These are phyloP conservation scores for Eurystomus glaucurus DNA, from an alignment of 2,797 vertebrate genomes.

Conservation along the genomic window DNA sequence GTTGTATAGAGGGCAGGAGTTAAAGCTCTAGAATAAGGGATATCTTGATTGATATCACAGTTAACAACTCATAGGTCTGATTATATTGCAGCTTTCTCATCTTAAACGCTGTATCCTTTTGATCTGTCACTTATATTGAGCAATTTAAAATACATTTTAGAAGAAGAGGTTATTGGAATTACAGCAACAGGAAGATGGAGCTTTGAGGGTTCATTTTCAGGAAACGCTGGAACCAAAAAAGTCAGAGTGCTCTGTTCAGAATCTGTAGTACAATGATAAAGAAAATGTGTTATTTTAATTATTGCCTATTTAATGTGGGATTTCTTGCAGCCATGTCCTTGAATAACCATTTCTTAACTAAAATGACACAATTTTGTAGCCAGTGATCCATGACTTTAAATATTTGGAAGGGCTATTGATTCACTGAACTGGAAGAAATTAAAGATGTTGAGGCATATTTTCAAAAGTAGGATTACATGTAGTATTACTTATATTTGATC, in stretches of 20 bases:
- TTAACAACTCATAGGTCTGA: not conserved
- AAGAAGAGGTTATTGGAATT: not conserved
- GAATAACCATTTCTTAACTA: conserved; percentile 62
- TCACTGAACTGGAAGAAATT: conserved; percentile 65
- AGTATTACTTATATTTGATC: conserved; percentile 26
- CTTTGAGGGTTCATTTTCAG: not conserved
- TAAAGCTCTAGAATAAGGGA: not conserved
- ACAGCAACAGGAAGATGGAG: not conserved
- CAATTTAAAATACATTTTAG: not conserved
- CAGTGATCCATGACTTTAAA: conserved; percentile 72
- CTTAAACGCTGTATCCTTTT: not conserved
- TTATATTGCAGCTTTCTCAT: not conserved
- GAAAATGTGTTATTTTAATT: not conserved
- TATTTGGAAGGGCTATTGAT: conserved; percentile 68
- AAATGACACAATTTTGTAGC: conserved; percentile 58
- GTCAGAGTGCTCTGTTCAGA: not conserved
- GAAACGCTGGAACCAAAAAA: not conserved
- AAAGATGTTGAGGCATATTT: conserved; percentile 42
- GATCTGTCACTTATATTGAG: not conserved
- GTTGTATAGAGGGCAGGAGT: not conserved
- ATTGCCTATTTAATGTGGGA: not conserved
- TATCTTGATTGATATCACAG: not conserved
- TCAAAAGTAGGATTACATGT: conserved; percentile 36
- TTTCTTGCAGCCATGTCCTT: conserved; percentile 49
- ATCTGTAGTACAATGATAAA: not conserved